A percentile compares a stretch with the other conserved stretches of the same genome.
These are phyloP conservation scores for Pyralis farinalis DNA, from an alignment of 2,888 invertebrate species.

Conservation along the genomic window DNA sequence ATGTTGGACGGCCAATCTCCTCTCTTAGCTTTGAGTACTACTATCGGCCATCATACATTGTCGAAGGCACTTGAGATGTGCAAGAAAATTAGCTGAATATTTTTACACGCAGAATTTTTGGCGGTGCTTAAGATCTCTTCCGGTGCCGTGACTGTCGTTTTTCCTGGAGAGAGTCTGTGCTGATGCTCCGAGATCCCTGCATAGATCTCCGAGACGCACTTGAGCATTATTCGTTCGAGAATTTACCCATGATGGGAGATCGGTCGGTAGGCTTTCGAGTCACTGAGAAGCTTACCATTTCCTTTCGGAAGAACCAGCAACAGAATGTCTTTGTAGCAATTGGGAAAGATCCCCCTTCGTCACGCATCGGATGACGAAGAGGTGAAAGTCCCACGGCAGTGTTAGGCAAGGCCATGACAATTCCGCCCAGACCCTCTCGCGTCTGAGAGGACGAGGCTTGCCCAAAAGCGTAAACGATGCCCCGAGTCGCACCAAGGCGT, in stretches of 20 bases:
- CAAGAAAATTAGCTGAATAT: no score
- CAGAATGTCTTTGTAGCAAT: no score
- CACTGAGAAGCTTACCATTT: background rate
- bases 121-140: no score
- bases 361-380: no score
- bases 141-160: no score
- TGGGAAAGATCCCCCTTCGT: no score
- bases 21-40: background rate
- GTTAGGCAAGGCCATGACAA: conserved; percentile 22
- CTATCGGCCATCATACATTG: background rate
- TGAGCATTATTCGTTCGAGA: no score
- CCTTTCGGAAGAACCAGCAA: no score
- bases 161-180: no score
- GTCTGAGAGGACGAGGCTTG: conserved; percentile 12
- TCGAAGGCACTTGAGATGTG: background rate
- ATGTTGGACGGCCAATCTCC: background rate
- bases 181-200: no score
- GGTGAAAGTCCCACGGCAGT: conserved; percentile 26
- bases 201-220: no score
- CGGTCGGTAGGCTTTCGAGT: background rate
- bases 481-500: conserved; percentile 16
- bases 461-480: conserved; percentile 22
- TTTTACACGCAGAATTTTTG: no score
- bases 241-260: background rate
- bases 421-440: conserved; percentile 5